phyloP scores from a whole-genome alignment of 1,140 invertebrate species.

The Zaprionus ornatus region DNA sequence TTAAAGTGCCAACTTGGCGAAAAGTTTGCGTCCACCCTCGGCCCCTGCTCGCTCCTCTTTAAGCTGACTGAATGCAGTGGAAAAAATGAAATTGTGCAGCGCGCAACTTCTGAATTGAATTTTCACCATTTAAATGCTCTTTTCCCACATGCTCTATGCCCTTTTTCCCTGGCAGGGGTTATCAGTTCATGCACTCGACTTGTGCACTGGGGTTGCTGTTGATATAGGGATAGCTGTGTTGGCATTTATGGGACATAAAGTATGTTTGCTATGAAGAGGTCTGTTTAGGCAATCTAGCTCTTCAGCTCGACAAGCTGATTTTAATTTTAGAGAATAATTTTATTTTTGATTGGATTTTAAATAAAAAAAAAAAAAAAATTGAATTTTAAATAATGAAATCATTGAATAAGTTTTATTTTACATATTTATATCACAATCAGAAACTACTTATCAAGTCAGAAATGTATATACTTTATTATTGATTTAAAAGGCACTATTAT shows the following conservation, averaged over 20 bases:
- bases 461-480: too few relatives aligned
- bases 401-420: neutral
- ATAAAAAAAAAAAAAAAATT: neutral
- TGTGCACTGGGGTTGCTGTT: neutral
- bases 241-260: neutral
- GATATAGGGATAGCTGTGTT: too few relatives aligned
- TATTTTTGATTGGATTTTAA: too few relatives aligned
- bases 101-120: constrained; percentile 65
- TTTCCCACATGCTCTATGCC: constrained; percentile 25
- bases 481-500: too few relatives aligned
- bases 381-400: neutral
- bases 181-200: neutral
- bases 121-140: constrained; percentile 31
- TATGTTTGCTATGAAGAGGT: neutral
- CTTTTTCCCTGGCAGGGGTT: neutral
- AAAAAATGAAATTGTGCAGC: constrained; percentile 27
- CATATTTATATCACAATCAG: neutral
- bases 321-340: too few relatives aligned
- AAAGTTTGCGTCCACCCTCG: constrained; percentile 46
- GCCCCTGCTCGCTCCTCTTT: constrained; percentile 1
- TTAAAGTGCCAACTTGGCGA: constrained; percentile 77
- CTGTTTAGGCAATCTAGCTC: too few relatives aligned
- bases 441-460: too few relatives aligned
- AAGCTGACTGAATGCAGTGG: constrained; percentile 15
- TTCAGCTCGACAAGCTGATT: too few relatives aligned